Evolutionary conservation across 2,113 vertebrate genomes (phyloP).

Genomic region (Tetrao urogallus): DNA sequence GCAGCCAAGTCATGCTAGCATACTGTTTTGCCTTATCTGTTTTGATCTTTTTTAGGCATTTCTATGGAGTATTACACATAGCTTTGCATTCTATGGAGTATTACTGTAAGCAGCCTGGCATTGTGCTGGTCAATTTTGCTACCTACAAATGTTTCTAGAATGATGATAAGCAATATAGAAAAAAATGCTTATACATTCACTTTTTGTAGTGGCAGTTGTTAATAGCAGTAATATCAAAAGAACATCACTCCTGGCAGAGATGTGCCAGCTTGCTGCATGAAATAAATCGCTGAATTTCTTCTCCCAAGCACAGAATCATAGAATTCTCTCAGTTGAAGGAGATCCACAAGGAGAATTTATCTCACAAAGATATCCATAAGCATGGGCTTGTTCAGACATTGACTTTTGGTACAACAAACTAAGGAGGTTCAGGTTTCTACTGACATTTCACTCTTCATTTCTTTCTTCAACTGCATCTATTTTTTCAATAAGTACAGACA

Average conservation of each 20-base stretch:
- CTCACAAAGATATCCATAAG: background rate
- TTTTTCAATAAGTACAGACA: background rate
- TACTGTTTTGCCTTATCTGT: background rate
- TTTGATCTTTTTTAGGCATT: background rate
- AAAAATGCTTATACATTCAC: background rate
- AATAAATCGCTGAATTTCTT: background rate
- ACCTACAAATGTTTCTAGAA: background rate
- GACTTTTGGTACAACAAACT: background rate
- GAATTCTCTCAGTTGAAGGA: background rate
- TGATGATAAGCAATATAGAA: background rate
- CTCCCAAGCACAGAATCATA: background rate
- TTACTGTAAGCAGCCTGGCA: background rate
- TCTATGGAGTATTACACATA: background rate
- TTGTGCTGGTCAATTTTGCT: background rate
- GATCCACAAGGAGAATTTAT: background rate
- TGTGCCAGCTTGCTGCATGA: background rate
- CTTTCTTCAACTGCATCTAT: background rate
- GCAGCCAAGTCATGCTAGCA: background rate
- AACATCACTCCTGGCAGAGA: background rate
- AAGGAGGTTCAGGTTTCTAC: background rate
- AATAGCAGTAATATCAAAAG: background rate
- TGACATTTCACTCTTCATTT: background rate
- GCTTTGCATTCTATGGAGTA: background rate
- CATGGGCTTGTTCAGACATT: background rate
- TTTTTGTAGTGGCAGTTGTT: background rate